Evolutionary conservation across 2,113 vertebrate genomes (phyloP), one percentile per base, ranked within the genome.

Genomic region (Pituophis catenifer): DNA sequence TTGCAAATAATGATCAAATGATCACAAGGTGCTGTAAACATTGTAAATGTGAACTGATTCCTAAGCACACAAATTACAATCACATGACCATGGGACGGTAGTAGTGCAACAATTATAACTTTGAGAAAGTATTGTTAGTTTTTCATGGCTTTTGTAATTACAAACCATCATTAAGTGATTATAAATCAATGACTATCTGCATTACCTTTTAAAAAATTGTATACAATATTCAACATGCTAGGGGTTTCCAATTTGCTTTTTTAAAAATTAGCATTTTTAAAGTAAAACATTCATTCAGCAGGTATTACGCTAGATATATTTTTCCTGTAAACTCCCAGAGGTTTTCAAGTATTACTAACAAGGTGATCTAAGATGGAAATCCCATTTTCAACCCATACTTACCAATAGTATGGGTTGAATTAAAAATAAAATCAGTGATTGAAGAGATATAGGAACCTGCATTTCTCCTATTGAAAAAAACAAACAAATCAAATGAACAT

Each of bases 401-500:
- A 81, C 75, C 75, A 81, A 81, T 21, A 38, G 8, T 44, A 44
- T 15, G 12, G 81, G 6, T 24, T 48, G 33, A 55, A 6, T 75
- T 62, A n/a, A 44, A 48, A 24, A 57, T 23, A 89, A 21, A 21
- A 48, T 1, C 17, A 65, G 2, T 8, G 29, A 70, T n/a, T 81
- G 24, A 44, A 21, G 75, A 10, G 33, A 81, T 44, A 81, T 21
- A 15, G 26, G 12, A 50, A 86, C 50, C 48, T 50, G 38, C 9
- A 50, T 86, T 89, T 58, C 24, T 38, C 33, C 38, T 58, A 59
- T 88, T 54, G 2, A 62, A 70, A 38, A 81, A 48, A 55, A 23
- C 38, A 85, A 21, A 58, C 15, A 23, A 87, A 57, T 62, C 38
- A 70, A 62, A 38, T 62, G 86, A 89, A 97, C 98, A 86, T 97